phyloP scores from a whole-genome alignment of 2,797 vertebrate species.

The Peromyscus aztecus region DNA sequence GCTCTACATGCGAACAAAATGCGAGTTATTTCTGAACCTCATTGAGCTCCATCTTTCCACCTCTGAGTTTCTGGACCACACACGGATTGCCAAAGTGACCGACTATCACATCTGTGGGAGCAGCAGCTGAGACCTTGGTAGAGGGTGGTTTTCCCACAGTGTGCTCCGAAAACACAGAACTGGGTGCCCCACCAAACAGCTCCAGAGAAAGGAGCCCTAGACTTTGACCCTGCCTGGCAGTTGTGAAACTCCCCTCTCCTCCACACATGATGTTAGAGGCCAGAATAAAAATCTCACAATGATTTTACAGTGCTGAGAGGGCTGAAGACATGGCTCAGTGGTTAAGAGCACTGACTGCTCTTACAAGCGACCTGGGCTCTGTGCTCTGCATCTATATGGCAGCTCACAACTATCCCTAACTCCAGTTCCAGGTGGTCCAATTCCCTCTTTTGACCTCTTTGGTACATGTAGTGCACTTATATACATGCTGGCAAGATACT shows the following conservation, averaged over 20 bases:
- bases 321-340: not conserved
- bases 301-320: not conserved
- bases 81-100: not conserved
- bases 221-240: too few relatives aligned
- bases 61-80: not conserved
- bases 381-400: not conserved
- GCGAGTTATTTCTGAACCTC: not conserved
- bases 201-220: not conserved
- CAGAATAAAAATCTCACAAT: not conserved
- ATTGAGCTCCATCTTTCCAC: not conserved
- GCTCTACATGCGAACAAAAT: not conserved
- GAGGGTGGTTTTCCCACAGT: not conserved
- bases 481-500: not conserved
- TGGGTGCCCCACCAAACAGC: not conserved
- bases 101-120: fast-evolving
- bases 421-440: not conserved
- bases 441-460: not conserved
- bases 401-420: not conserved
- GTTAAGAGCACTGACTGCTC: not conserved
- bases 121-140: not conserved
- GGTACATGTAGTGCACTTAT: not conserved
- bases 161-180: fast-evolving
- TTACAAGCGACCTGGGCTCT: not conserved
- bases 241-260: fast-evolving
- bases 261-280: not conserved